Base-by-base conservation (phyloP, 1,140 invertebrate genomes). In the Eriocheir sinensis region DNA sequence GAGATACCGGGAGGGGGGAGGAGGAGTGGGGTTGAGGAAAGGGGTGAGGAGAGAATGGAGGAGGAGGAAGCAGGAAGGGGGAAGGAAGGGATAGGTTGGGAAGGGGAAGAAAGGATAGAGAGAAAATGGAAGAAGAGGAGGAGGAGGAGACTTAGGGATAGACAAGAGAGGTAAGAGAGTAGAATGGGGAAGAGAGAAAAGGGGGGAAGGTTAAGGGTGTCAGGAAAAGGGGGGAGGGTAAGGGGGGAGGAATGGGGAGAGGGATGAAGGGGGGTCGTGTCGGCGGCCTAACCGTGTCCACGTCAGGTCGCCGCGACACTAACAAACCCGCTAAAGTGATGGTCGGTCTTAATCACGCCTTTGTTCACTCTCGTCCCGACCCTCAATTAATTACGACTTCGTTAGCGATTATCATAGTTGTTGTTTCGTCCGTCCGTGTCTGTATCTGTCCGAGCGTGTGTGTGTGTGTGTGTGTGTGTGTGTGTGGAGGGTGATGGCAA, bases 301-400 rank as follows among this genome's bases (percentile, higher is more conserved):
- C 36, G 34, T 89, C 12, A 53, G 41, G 86, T n/a, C 44, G n/a
- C 21, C 15, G 1, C 3, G 88, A 48, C 41, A 53, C 88, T 48
- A 27, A 90, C 53, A 48, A 72, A 6, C 48, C 41, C 36, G 32
- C 9, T 27, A 36, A 90, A 90, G 72, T 90, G 72, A 90, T 90
- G 48, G 89, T 48, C 48, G 72, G 72, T 60, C 72, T 53, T 90
- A 90, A 90, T 90, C 89, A 72, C 89, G 27, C n/a, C 72, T 90
- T 72, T 90, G 89, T 90, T 90, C 53, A 36, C 21, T 36, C 89
- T 90, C 32, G 53, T 90, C 72, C n/a, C 72, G 72, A 36, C 48
- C 30, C 72, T 90, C 89, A 72, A 89, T 89, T 90, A 90, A 90
- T 90, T 90, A 72, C 32, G 89, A 90, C 30, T 72, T 90, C 34